phyloP scores from a whole-genome alignment of 2,113 vertebrate species.

The Loxodonta africana region DNA sequence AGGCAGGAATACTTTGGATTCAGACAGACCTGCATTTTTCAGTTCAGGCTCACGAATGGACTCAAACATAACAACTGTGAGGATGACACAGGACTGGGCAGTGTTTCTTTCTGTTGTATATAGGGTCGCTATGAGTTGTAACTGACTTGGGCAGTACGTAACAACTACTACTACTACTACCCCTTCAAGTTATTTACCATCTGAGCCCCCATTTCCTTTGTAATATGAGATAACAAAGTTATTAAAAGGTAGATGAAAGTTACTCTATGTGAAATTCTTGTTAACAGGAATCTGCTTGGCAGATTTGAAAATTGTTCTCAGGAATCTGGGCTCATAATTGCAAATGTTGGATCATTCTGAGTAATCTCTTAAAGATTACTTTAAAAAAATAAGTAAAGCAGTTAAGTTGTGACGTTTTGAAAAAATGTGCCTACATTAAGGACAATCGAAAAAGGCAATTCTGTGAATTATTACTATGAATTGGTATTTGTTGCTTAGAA shows the following conservation, averaged over 20 bases:
- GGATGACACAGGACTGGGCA: too few relatives aligned
- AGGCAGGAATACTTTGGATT: neutral
- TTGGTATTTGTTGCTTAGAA: constrained; percentile 23
- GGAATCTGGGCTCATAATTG: neutral
- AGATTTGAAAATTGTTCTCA: constrained; percentile 23
- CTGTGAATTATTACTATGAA: neutral
- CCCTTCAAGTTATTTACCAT: neutral
- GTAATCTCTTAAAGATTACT: constrained; percentile 36
- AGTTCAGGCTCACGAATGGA: neutral
- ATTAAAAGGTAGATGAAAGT: neutral
- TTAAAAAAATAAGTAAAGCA: neutral
- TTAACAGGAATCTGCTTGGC: neutral
- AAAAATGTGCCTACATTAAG: neutral
- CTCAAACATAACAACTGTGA: too few relatives aligned
- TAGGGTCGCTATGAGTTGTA: too few relatives aligned
- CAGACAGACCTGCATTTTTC: neutral
- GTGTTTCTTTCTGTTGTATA: too few relatives aligned
- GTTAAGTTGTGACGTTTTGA: neutral
- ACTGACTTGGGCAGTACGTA: too few relatives aligned
- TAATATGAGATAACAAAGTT: neutral
- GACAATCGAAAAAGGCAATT: neutral
- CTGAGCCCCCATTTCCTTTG: neutral
- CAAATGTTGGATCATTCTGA: constrained; percentile 14
- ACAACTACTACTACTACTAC: neutral
- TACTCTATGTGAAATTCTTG: neutral